Base-by-base conservation (phyloP, 2,888 invertebrate genomes). In the Keiferia lycopersicella region DNA sequence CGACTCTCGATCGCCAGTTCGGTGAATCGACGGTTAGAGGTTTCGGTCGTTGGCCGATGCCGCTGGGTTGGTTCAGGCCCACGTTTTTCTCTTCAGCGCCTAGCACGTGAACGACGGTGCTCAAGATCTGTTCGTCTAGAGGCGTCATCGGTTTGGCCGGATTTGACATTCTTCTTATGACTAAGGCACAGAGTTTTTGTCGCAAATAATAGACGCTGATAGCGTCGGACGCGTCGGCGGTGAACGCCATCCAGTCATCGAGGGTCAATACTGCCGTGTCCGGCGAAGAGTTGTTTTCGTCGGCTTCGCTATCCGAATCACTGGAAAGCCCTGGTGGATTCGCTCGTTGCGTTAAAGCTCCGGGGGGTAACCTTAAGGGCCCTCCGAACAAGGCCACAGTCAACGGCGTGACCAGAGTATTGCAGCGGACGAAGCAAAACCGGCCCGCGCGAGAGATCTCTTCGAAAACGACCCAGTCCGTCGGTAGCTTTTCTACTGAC, bases 391-490 rank as follows among this genome's bases (percentile, higher is more conserved):
- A 76, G 0, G 96, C 94, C 62, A 98, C 94, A 0, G 97, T 95
- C 18, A 97, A 79, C 0, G 98, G 95, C 11, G 97, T 95, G 0
- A 98, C 94, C 8, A 96, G 83, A 0, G 98, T 98, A 66, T 95
- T 96, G 70, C 96, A 96, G 56, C 95, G 94, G 0, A 97, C 94
- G 77, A 95, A 94, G 66, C 96, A 95, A 62, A 94, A 91, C 18
- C 94, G 91, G 0, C 95, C 94, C 0, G 93, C 91, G 56, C 96
- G 94, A 0, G 95, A 95, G 84, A 98, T 95, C 83, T 98, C 98
- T 77, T 97, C 97, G 77, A 95, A 98, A 12, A 97, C 92, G 16
- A 98, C 86, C 98, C 98, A 98, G 74, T 97, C 96, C 12, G 95
- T 94, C 0, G 95, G 95, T 61, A 96, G 68, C n/a, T 73, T 80